phyloP scores from a whole-genome alignment of 1,140 invertebrate genomes.

The Hycleus phaleratus region DNA sequence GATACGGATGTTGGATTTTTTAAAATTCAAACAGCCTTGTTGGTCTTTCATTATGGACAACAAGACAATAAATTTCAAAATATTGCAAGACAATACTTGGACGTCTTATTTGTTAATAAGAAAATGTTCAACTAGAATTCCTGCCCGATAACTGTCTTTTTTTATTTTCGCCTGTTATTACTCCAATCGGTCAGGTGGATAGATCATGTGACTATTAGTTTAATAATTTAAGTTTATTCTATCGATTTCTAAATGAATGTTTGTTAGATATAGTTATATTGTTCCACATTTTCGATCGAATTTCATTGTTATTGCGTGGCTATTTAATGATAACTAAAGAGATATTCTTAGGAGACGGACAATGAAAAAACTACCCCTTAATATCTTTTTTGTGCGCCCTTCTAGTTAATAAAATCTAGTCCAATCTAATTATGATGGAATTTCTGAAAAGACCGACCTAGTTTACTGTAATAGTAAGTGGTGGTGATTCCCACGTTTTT shows the following conservation, averaged over 20 bases:
- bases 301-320: neutral
- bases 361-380: neutral
- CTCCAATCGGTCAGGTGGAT: conserved; percentile 16
- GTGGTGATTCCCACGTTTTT: no score
- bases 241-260: conserved; percentile 22
- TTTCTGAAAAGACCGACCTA: no score
- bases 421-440: no score
- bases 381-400: neutral
- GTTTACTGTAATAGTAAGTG: no score
- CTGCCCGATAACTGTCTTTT: neutral
- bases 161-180: neutral
- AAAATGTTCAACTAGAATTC: neutral
- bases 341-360: neutral
- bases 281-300: conserved; percentile 6
- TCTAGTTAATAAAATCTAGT: no score
- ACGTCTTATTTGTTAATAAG: neutral
- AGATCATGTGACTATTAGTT: conserved; percentile 31
- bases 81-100: neutral
- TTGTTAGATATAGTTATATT: conserved; percentile 1
- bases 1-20: conserved; percentile 79
- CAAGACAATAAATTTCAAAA: neutral
- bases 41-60: conserved; percentile 3
- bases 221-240: conserved; percentile 33
- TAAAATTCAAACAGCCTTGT: conserved; percentile 57
- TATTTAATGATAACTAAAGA: neutral